These are phyloP conservation scores for Anas platyrhynchos DNA, from an alignment of 2,113 vertebrate genomes.

Conservation along the genomic window DNA sequence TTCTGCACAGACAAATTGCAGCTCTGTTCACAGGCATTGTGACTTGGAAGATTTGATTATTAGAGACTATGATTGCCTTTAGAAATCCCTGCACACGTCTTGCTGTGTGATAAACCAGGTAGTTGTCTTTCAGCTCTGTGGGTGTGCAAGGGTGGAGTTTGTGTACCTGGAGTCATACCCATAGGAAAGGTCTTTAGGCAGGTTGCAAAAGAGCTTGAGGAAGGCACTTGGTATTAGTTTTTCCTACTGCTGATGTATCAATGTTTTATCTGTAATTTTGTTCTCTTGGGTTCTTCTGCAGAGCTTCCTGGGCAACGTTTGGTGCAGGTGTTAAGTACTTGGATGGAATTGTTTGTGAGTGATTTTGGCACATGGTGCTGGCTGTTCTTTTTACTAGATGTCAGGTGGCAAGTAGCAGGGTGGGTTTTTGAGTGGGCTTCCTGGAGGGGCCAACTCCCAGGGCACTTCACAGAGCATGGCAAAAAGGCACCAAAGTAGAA, in stretches of 20 bases:
- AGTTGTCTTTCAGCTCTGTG: background rate
- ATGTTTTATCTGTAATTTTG: background rate
- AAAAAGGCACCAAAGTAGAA: background rate
- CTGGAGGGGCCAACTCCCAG: background rate
- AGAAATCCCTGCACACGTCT: background rate
- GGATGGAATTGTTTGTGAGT: background rate
- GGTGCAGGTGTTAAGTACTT: background rate
- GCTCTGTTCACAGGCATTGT: background rate
- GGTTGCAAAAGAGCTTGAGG: background rate
- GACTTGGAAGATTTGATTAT: background rate
- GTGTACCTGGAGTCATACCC: background rate
- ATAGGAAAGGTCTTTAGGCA: background rate
- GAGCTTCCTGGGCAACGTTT: accelerated
- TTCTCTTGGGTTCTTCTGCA: background rate
- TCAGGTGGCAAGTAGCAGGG: background rate
- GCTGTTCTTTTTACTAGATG: background rate
- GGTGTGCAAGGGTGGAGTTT: background rate
- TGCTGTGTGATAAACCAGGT: background rate
- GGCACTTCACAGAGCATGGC: background rate
- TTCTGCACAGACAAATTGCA: background rate
- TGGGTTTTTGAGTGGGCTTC: background rate
- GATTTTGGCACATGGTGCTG: accelerated
- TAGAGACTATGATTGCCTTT: background rate
- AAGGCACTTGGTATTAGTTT: background rate
- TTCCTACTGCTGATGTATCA: background rate